Evolutionary conservation across 2,797 vertebrate species (phyloP).

Genomic region (Takifugu ocellatus): DNA sequence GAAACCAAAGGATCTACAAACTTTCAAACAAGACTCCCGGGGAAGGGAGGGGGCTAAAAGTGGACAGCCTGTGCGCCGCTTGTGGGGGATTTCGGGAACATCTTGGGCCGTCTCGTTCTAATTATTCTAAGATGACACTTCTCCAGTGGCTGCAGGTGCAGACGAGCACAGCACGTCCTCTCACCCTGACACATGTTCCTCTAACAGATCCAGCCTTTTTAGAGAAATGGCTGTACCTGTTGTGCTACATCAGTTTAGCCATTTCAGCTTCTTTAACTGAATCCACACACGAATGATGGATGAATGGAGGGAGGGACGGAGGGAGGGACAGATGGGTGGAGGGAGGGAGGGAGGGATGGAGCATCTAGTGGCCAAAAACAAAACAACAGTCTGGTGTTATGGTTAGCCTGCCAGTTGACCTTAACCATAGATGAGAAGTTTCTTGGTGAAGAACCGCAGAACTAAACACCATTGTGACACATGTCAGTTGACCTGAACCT

Average conservation of each 20-base stretch:
- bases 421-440: too few relatives aligned
- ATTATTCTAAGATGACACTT: constrained; percentile 38
- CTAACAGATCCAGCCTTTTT: constrained; percentile 4
- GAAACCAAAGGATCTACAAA: constrained; percentile 40
- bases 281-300: too few relatives aligned
- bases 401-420: too few relatives aligned
- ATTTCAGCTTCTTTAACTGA: too few relatives aligned
- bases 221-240: constrained; percentile 11
- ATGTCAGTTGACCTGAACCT: too few relatives aligned
- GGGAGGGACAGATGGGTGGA: too few relatives aligned
- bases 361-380: too few relatives aligned
- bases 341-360: too few relatives aligned
- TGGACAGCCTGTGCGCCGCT: constrained; percentile 6
- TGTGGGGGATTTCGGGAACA: constrained; percentile 12
- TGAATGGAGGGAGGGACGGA: too few relatives aligned
- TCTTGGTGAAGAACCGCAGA: too few relatives aligned
- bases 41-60: constrained; percentile 18
- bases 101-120: constrained; percentile 28
- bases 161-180: constrained; percentile 25
- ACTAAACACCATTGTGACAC: too few relatives aligned
- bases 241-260: background rate
- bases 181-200: constrained; percentile 2
- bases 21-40: constrained; percentile 16
- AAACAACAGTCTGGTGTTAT: too few relatives aligned
- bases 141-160: constrained; percentile 49